A percentile compares a stretch with the other conserved stretches of the same genome.
phyloP scores from a whole-genome alignment of 2,113 vertebrate genomes.

The Heliornis fulica region DNA sequence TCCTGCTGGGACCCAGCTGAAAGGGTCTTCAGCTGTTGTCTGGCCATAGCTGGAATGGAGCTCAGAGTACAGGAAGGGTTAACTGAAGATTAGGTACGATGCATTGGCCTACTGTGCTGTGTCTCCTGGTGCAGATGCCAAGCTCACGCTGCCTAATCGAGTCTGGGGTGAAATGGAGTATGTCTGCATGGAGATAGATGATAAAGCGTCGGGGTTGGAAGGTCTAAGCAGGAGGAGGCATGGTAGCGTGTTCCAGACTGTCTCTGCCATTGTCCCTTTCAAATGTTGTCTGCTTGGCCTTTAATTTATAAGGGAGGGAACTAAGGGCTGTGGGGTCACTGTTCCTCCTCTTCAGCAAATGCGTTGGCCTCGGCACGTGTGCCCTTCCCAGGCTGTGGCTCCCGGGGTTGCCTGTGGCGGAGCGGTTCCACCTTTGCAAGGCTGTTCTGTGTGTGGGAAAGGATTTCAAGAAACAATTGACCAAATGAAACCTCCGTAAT shows the following conservation, averaged over 20 bases:
- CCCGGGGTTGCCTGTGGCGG: accelerated
- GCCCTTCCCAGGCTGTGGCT: not conserved
- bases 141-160: not conserved
- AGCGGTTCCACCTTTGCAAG: not conserved
- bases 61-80: not conserved
- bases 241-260: not conserved
- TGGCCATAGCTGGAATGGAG: not conserved
- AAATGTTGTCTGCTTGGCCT: not conserved
- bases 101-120: not conserved
- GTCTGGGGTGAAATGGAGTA: not conserved
- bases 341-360: not conserved
- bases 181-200: not conserved
- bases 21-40: not conserved
- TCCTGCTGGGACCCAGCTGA: not conserved
- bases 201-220: not conserved
- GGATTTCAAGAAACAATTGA: slow-evolving; percentile 68
- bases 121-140: not conserved
- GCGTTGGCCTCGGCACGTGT: accelerated
- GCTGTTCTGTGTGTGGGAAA: slow-evolving; percentile 43
- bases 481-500: slow-evolving; percentile 67
- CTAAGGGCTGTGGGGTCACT: not conserved
- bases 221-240: not conserved
- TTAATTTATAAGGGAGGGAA: not conserved
- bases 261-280: not conserved
- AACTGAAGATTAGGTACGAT: not conserved